These are phyloP conservation scores for Nilaparvata lugens DNA, from an alignment of 1,140 invertebrate genomes.

Conservation along the genomic window DNA sequence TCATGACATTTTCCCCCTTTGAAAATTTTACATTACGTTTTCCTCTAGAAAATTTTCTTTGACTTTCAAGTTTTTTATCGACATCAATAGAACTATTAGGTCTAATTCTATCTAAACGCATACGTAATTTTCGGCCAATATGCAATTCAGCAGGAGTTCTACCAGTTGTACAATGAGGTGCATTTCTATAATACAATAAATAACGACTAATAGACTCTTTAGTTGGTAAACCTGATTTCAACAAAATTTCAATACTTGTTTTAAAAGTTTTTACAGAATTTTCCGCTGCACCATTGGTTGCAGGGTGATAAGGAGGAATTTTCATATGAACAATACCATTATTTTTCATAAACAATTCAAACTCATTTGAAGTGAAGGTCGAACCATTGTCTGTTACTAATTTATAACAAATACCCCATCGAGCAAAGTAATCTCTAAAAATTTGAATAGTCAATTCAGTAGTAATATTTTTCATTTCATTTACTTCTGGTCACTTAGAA, in stretches of 20 bases:
- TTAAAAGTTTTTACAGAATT: slow-evolving; percentile 9
- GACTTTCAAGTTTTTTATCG: neutral
- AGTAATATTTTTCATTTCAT: slow-evolving; percentile 5
- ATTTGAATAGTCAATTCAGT: slow-evolving; percentile 9
- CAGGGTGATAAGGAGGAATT: neutral
- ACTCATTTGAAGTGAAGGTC: slow-evolving; percentile 21
- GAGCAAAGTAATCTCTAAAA: slow-evolving; percentile 25
- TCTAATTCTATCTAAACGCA: slow-evolving; percentile 3
- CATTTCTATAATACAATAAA: slow-evolving; percentile 11
- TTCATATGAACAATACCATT: too few relatives aligned
- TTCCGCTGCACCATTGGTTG: slow-evolving; percentile 32
- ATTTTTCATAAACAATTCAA: too few relatives aligned
- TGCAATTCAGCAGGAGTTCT: slow-evolving; percentile 20
- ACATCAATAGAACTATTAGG: too few relatives aligned
- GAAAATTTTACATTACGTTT: slow-evolving; percentile 5
- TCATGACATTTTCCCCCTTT: neutral
- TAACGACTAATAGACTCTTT: neutral
- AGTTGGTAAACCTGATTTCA: neutral
- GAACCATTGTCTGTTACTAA: slow-evolving; percentile 30
- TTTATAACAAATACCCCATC: slow-evolving; percentile 21
- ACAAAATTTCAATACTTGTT: neutral
- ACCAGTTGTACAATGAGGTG: slow-evolving; percentile 10
- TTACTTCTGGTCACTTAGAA: slow-evolving; percentile 38
- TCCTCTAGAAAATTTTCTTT: neutral
- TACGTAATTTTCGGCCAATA: slow-evolving; percentile 17